Evolutionary conservation across 2,113 vertebrate species (phyloP).

Genomic region (Phasianus colchicus): DNA sequence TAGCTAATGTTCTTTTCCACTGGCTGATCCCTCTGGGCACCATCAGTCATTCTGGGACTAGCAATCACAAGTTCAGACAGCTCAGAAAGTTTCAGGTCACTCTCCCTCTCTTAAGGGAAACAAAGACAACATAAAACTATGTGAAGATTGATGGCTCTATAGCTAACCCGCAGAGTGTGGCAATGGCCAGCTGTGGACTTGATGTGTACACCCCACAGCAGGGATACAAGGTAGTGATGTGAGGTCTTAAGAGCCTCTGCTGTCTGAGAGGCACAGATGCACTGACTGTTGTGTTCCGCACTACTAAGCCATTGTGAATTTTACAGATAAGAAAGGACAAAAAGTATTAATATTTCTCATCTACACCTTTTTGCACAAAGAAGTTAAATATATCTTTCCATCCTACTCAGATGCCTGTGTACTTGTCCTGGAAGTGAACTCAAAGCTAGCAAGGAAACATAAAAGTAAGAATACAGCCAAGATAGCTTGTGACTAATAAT

Average conservation of each 20-base stretch:
- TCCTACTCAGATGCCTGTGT: neutral
- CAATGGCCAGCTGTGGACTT: neutral
- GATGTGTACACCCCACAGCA: neutral
- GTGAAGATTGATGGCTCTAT: neutral
- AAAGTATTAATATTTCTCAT: neutral
- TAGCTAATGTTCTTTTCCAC: neutral
- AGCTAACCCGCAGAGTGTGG: neutral
- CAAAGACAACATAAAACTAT: neutral
- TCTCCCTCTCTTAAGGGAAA: neutral
- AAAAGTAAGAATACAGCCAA: neutral
- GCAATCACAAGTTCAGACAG: neutral
- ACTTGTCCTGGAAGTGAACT: neutral
- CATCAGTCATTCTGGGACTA: neutral
- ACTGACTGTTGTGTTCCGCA: neutral
- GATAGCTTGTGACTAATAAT: neutral
- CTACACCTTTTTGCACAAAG: neutral
- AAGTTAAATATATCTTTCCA: neutral
- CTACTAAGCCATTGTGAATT: neutral
- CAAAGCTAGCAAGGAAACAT: neutral
- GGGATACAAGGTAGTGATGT: rapidly evolving
- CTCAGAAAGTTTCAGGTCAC: neutral
- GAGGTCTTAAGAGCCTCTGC: neutral
- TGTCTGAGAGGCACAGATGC: neutral
- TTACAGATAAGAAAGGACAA: neutral
- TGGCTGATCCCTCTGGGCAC: neutral